phyloP scores from a whole-genome alignment of 2,888 invertebrate genomes.

The Endotricha flammealis region DNA sequence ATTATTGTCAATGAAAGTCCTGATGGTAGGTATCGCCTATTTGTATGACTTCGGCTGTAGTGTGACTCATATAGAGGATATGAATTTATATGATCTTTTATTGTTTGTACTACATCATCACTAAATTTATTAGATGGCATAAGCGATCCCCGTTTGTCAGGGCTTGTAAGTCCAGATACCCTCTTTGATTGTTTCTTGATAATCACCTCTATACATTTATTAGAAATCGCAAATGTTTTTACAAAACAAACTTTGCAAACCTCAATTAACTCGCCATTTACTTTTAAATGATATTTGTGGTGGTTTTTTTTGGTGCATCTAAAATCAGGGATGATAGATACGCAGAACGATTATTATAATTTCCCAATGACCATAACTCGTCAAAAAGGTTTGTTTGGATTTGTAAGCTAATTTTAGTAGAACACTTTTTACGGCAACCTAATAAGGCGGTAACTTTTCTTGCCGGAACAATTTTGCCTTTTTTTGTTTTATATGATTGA shows the following conservation, averaged over 20 bases:
- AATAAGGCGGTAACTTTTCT: slow-evolving; percentile 4
- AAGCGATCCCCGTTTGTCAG: slow-evolving; percentile 7
- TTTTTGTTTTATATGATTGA: too few species aligned
- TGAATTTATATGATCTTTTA: slow-evolving; percentile 11
- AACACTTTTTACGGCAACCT: background rate
- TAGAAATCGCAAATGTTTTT: slow-evolving; percentile 5
- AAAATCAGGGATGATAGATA: background rate
- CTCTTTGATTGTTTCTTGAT: slow-evolving; percentile 4
- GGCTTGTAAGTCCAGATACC: slow-evolving; percentile 5
- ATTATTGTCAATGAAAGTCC: slow-evolving; percentile 13
- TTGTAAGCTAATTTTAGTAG: background rate
- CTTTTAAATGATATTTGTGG: slow-evolving; percentile 1
- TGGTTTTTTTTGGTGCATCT: background rate
- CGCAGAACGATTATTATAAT: background rate
- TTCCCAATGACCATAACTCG: background rate
- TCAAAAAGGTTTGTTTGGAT: background rate
- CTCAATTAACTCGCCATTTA: slow-evolving; percentile 1
- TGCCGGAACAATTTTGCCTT: too few species aligned
- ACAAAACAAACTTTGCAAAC: slow-evolving; percentile 3
- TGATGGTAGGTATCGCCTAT: slow-evolving; percentile 13
- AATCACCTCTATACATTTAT: slow-evolving; percentile 6
- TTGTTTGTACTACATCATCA: slow-evolving; percentile 7
- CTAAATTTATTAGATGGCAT: slow-evolving; percentile 12
- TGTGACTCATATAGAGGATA: slow-evolving; percentile 16
- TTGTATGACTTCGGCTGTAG: slow-evolving; percentile 15